Evolutionary conservation across 2,113 vertebrate species (phyloP).

Genomic region (Saimiri boliviensis): DNA sequence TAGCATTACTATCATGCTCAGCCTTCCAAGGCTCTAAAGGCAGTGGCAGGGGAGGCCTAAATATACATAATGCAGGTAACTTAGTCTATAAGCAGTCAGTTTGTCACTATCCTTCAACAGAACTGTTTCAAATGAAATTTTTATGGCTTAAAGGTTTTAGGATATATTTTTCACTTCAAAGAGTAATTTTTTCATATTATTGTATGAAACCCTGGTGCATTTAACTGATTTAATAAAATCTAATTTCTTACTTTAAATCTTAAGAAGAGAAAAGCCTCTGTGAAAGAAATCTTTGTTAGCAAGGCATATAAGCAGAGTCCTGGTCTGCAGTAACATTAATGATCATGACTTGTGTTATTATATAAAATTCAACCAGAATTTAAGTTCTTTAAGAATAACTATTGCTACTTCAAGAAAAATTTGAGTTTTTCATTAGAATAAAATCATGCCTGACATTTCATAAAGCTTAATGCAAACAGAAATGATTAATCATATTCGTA

Average conservation of each 20-base stretch:
- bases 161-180: slow-evolving; percentile 37
- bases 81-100: not conserved
- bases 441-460: slow-evolving; percentile 58
- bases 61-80: not conserved
- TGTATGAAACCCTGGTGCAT: not conserved
- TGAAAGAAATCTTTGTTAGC: not conserved
- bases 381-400: not conserved
- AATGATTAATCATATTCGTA: slow-evolving; percentile 16
- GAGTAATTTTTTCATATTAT: not conserved
- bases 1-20: not conserved
- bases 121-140: not conserved
- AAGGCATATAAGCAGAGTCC: not conserved
- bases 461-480: slow-evolving; percentile 52
- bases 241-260: not conserved
- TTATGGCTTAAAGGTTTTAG: not conserved
- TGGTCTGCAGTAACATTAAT: not conserved
- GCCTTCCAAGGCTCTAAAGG: not conserved
- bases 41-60: not conserved
- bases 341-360: not conserved
- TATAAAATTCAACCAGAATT: not conserved
- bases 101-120: not conserved
- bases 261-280: not conserved
- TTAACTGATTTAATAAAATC: slow-evolving; percentile 14
- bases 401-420: slow-evolving; percentile 4
- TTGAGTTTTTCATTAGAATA: slow-evolving; percentile 31